Conservation (phyloP, 2,113 vertebrate species). For the Xenopus borealis region DNA sequence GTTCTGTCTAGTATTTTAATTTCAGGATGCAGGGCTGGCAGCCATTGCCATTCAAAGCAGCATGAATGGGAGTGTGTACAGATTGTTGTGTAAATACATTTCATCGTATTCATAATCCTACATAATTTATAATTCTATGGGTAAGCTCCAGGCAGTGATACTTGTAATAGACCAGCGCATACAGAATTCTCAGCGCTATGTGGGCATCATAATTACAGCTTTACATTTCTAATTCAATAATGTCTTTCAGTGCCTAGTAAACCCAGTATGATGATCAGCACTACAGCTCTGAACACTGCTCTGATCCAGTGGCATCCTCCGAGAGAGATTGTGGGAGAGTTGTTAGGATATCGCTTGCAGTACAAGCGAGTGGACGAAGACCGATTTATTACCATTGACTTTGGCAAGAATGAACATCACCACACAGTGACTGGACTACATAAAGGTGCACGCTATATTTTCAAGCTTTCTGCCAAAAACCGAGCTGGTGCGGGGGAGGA, state of each 20-base stretch:
- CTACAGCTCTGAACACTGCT: slow-evolving; percentile 90
- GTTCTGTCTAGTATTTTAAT: too few species aligned
- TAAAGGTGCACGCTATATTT: slow-evolving; percentile 88
- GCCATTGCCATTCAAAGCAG: too few species aligned
- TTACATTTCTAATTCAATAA: too few species aligned
- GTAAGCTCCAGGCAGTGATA: too few species aligned
- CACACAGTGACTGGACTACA: slow-evolving; percentile 87
- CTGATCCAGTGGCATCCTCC: slow-evolving; percentile 97
- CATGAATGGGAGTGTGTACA: too few species aligned
- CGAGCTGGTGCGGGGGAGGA: slow-evolving; percentile 86
- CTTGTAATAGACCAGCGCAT: too few species aligned
- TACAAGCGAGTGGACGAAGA: slow-evolving; percentile 85
- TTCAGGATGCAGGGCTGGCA: too few species aligned
- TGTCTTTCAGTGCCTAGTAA: slow-evolving; percentile 81
- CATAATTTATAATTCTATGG: too few species aligned
- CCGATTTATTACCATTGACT: slow-evolving; percentile 77
- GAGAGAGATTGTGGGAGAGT: slow-evolving; percentile 88
- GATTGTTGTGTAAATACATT: too few species aligned
- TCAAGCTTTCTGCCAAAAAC: slow-evolving; percentile 87
- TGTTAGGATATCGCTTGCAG: slow-evolving; percentile 86
- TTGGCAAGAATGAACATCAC: slow-evolving; percentile 84
- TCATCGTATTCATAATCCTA: too few species aligned
- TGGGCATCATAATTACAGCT: too few species aligned
- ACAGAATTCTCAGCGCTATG: too few species aligned
- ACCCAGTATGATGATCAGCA: slow-evolving; percentile 95